phyloP scores from a whole-genome alignment of 2,888 invertebrate species.

The Pristionchus maxplancki region DNA sequence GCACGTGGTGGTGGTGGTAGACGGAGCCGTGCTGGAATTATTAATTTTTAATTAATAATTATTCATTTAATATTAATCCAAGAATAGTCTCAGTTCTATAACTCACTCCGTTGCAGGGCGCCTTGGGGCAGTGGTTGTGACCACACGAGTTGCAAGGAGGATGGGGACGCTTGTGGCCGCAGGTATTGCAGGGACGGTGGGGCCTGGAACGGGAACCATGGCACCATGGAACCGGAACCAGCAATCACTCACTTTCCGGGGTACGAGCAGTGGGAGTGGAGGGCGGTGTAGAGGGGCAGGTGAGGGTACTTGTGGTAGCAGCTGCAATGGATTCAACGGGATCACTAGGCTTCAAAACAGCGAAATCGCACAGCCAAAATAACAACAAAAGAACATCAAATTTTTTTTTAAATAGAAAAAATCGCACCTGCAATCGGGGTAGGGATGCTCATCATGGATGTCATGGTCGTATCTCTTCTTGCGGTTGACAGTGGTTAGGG shows the following conservation, averaged over 20 bases:
- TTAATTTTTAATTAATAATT: background rate
- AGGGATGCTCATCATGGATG: background rate
- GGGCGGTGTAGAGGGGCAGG: background rate
- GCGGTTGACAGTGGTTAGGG: background rate
- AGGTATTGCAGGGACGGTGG: background rate
- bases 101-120: slow-evolving; percentile 22
- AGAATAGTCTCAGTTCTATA: background rate
- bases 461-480: slow-evolving; percentile 13
- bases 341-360: too few species aligned
- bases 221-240: background rate
- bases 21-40: background rate
- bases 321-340: too few species aligned
- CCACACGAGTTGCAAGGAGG: slow-evolving; percentile 28
- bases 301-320: slow-evolving; percentile 7
- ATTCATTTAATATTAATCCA: background rate
- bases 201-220: background rate
- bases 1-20: slow-evolving; percentile 23
- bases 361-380: too few species aligned
- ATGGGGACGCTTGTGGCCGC: background rate
- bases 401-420: background rate
- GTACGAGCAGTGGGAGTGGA: slow-evolving; percentile 4
- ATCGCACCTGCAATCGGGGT: slow-evolving; percentile 2
- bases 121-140: slow-evolving; percentile 6
- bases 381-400: too few species aligned
- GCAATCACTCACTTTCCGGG: background rate